Evolutionary conservation across 2,113 vertebrate species (phyloP).

Genomic region (Strix uralensis): DNA sequence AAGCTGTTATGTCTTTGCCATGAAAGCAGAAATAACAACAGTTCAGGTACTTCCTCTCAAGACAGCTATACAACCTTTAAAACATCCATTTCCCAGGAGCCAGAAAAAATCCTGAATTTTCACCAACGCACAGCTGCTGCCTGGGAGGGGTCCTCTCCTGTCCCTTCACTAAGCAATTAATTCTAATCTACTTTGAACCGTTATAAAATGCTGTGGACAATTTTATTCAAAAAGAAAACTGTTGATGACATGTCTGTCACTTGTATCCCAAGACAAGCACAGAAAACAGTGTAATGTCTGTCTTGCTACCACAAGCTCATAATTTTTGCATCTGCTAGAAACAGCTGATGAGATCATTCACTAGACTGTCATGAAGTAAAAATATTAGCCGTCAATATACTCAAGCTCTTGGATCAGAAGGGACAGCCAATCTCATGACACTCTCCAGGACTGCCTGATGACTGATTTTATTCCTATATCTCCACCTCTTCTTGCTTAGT

Average conservation of each 20-base stretch:
- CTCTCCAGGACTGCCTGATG: background rate
- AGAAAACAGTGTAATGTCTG: background rate
- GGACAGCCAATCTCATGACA: background rate
- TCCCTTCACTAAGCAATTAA: background rate
- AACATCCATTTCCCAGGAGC: background rate
- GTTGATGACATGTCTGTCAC: background rate
- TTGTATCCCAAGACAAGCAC: background rate
- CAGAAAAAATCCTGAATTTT: background rate
- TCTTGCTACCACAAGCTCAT: background rate
- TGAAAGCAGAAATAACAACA: background rate
- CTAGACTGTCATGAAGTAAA: background rate
- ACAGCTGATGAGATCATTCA: conserved; percentile 2
- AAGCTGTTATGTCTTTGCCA: background rate
- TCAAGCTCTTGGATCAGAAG: background rate
- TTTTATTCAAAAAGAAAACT: background rate
- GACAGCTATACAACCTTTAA: background rate
- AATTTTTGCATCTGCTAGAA: conserved; percentile 21
- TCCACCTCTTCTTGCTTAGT: background rate
- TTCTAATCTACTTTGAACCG: background rate
- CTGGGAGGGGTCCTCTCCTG: background rate
- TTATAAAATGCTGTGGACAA: background rate
- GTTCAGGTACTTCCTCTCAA: background rate
- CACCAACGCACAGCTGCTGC: background rate
- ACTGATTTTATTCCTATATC: background rate
- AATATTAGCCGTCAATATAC: background rate